Evolutionary conservation across 2,113 vertebrate species (phyloP).

Genomic region (Echinops telfairi): DNA sequence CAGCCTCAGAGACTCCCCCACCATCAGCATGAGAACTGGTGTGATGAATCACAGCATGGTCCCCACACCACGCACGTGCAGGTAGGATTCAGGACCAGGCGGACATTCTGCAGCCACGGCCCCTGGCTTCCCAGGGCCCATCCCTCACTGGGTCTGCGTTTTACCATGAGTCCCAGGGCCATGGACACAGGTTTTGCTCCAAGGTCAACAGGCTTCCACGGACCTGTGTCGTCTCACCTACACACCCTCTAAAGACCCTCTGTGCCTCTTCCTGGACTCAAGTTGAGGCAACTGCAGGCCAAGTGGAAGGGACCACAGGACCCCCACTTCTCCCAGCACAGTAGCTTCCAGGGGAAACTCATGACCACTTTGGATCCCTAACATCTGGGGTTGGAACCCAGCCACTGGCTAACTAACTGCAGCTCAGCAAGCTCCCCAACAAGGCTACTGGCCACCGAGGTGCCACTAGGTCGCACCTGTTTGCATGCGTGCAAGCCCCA

Average conservation of each 20-base stretch:
- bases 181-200: conserved; percentile 29
- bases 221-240: not conserved
- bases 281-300: not conserved
- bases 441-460: not conserved
- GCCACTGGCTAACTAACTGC: not conserved
- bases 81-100: not conserved
- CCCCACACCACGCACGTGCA: rapidly evolving
- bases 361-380: not conserved
- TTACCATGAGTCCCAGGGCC: conserved; percentile 37
- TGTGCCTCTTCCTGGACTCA: not conserved
- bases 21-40: not conserved
- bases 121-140: not conserved
- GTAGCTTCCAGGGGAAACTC: not conserved
- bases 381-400: not conserved
- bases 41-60: rapidly evolving
- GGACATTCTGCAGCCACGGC: rapidly evolving
- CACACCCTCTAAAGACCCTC: not conserved
- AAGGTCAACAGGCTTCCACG: conserved; percentile 4
- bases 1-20: not conserved
- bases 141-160: not conserved
- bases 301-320: not conserved
- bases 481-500: not conserved
- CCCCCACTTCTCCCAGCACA: not conserved
- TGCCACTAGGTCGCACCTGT: not conserved
- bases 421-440: not conserved